Conservation (phyloP, 2,113 vertebrate genomes). For the Nipponia nippon region DNA sequence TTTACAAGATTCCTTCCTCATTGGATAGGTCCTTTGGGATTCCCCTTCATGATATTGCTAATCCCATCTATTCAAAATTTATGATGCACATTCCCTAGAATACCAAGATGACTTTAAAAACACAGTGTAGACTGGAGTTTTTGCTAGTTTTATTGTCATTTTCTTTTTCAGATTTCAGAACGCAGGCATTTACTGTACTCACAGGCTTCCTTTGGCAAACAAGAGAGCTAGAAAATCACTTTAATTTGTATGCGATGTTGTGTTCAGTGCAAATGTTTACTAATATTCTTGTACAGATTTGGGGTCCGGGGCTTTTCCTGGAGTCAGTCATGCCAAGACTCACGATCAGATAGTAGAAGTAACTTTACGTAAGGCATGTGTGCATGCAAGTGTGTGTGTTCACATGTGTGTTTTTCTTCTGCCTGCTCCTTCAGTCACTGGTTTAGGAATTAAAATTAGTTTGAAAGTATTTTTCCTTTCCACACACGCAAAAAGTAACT, state of each 20-base stretch:
- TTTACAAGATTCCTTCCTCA: constrained; percentile 50
- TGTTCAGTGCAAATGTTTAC: background rate
- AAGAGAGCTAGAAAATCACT: background rate
- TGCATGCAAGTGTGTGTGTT: background rate
- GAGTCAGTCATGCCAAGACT: background rate
- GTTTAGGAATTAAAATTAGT: background rate
- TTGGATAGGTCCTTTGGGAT: constrained; percentile 8
- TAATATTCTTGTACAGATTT: background rate
- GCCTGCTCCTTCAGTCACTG: background rate
- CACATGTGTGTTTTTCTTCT: accelerated
- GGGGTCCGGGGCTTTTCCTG: background rate
- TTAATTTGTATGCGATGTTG: background rate
- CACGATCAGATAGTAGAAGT: background rate
- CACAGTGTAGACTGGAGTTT: background rate
- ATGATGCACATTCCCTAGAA: background rate
- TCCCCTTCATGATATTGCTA: constrained; percentile 31
- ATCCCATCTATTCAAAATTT: constrained; percentile 47
- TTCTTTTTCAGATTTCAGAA: background rate
- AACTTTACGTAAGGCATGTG: background rate
- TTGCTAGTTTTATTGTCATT: background rate
- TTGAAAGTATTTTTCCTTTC: background rate
- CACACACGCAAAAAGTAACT: background rate
- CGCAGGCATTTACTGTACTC: background rate
- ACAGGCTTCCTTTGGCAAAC: background rate
- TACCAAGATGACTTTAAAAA: background rate